Evolutionary conservation across 1,140 invertebrate species (phyloP).

Genomic region (Oscheius sp.): DNA sequence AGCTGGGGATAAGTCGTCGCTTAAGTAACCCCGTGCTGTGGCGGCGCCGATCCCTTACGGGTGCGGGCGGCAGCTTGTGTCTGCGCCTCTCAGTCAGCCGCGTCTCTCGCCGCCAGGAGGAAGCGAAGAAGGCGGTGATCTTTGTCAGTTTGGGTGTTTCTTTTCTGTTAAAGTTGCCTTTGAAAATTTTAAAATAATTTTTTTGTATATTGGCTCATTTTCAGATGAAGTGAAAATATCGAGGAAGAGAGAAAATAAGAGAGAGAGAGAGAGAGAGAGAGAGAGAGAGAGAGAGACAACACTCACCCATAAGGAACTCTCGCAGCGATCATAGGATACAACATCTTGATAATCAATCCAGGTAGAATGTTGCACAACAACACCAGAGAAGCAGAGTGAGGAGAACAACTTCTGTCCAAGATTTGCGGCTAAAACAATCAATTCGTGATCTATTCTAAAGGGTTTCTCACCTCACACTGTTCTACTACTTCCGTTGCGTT

Average conservation of each 20-base stretch:
- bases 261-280: too few relatives aligned
- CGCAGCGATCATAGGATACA: slow-evolving; percentile 71
- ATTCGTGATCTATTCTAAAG: slow-evolving; percentile 9
- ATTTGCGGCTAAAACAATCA: slow-evolving; percentile 19
- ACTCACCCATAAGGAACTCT: slow-evolving; percentile 34
- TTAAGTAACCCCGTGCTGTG: too few relatives aligned
- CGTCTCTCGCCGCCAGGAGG: too few relatives aligned
- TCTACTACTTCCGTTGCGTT: too few relatives aligned
- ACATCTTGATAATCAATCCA: slow-evolving; percentile 72
- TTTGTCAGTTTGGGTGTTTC: not conserved
- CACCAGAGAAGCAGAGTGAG: slow-evolving; percentile 76
- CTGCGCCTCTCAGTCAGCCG: too few relatives aligned
- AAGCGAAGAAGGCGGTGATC: not conserved
- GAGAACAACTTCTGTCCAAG: slow-evolving; percentile 67
- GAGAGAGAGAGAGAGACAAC: not conserved
- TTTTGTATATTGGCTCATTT: too few relatives aligned
- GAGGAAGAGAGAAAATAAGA: too few relatives aligned
- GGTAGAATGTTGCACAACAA: slow-evolving; percentile 79
- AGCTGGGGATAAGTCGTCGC: too few relatives aligned
- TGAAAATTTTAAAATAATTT: not conserved
- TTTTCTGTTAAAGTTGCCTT: not conserved
- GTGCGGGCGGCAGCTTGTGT: too few relatives aligned
- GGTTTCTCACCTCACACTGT: too few relatives aligned
- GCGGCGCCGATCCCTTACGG: too few relatives aligned
- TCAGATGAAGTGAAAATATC: too few relatives aligned